Percentiles rank a stretch among this genome's conserved stretches.
Conservation (phyloP, 2,797 vertebrate genomes). For the Pipistrellus pipistrellus region DNA sequence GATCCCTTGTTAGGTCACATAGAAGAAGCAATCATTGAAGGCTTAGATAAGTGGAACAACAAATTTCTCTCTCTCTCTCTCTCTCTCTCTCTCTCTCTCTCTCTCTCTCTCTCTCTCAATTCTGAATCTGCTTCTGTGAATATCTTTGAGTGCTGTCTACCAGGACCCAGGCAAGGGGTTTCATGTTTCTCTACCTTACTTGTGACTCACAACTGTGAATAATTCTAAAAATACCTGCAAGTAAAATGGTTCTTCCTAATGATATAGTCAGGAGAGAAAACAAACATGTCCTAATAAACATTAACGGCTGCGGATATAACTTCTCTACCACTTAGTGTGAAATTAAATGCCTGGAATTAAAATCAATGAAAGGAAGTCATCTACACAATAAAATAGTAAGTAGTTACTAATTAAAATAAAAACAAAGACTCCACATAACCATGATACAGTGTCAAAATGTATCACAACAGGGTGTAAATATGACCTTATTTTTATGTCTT, state of each 20-base stretch:
- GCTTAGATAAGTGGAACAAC: not conserved
- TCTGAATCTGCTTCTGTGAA: slow-evolving; percentile 36
- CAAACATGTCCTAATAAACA: not conserved
- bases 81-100: not conserved
- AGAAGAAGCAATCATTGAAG: not conserved
- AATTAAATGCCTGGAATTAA: not conserved
- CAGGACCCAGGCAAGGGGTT: not conserved
- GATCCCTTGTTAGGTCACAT: not conserved
- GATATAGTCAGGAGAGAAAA: not conserved
- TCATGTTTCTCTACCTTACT: not conserved
- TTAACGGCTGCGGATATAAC: slow-evolving; percentile 21
- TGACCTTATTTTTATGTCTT: not conserved
- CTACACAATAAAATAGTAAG: not conserved
- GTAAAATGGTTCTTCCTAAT: not conserved
- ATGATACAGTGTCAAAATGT: not conserved
- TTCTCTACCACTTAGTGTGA: slow-evolving; percentile 33
- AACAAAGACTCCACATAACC: not conserved
- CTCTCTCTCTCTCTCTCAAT: not conserved
- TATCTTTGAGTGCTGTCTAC: not conserved
- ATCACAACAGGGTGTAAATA: not conserved
- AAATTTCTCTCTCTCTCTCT: not conserved
- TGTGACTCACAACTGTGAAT: not conserved
- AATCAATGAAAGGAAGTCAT: not conserved
- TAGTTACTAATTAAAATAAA: slow-evolving; percentile 49
- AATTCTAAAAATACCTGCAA: slow-evolving; percentile 44